phyloP scores from a whole-genome alignment of 64 coral and sea anemone species.

The Montipora cactus region DNA sequence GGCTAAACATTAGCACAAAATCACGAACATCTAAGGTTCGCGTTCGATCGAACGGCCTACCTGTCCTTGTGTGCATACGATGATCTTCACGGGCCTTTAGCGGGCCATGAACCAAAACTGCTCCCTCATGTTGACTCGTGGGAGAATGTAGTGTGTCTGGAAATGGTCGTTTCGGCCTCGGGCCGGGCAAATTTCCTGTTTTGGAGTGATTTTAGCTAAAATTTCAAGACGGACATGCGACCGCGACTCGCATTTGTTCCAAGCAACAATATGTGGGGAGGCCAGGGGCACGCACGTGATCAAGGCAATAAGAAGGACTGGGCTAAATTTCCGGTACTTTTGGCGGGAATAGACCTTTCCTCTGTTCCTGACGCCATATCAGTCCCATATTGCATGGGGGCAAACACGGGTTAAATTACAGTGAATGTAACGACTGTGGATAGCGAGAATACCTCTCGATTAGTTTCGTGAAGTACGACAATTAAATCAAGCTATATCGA shows the following conservation, averaged over 20 bases:
- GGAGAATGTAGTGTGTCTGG: constrained; percentile 76
- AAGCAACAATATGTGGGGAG: constrained; percentile 98
- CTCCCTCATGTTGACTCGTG: constrained; percentile 74
- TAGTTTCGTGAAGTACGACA: too few species aligned
- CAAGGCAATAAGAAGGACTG: not conserved
- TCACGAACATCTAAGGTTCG: constrained; percentile 47
- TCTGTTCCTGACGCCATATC: too few species aligned
- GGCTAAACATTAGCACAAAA: constrained; percentile 57
- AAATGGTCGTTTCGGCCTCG: constrained; percentile 78
- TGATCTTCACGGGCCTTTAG: constrained; percentile 79
- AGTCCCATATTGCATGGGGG: too few species aligned
- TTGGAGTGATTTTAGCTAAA: constrained; percentile 99
- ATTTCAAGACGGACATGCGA: constrained; percentile 99
- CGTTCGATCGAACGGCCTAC: constrained; percentile 85
- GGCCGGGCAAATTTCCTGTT: constrained; percentile 97
- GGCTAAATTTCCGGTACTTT: constrained; percentile 48
- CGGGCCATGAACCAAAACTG: constrained; percentile 67
- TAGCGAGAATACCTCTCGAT: too few species aligned
- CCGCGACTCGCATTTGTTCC: constrained; percentile 99
- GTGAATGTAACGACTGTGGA: too few species aligned
- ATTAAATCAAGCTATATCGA: too few species aligned
- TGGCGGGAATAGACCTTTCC: constrained; percentile 15
- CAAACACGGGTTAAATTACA: too few species aligned
- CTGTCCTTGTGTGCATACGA: constrained; percentile 91
- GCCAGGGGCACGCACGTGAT: constrained; percentile 88